A percentile compares a stretch with the other conserved stretches of the same genome.
These are phyloP conservation scores for Himalopsyche japonica DNA, from an alignment of 2,888 invertebrate species.

Conservation along the genomic window DNA sequence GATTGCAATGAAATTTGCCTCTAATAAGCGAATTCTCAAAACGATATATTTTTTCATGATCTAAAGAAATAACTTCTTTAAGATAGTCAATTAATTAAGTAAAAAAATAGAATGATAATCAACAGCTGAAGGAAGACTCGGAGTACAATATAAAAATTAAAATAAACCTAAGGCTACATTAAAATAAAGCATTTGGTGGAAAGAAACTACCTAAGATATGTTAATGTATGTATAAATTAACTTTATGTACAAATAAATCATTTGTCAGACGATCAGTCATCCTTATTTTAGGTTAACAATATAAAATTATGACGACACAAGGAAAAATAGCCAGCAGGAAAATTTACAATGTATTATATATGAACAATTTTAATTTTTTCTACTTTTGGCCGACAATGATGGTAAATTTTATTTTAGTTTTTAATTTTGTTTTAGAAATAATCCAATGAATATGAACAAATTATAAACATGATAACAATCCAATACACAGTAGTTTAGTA, in stretches of 20 bases:
- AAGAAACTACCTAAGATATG: not conserved
- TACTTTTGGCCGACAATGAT: no score
- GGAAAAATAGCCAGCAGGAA: not conserved
- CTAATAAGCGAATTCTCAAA: not conserved
- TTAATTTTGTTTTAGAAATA: no score
- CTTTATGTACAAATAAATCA: not conserved
- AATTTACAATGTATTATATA: no score
- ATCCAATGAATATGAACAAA: no score
- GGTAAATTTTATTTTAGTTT: no score
- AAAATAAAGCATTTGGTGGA: not conserved
- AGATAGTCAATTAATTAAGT: not conserved
- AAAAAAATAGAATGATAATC: not conserved
- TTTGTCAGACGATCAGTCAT: not conserved
- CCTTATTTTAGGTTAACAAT: not conserved
- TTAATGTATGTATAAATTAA: not conserved
- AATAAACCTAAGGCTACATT: not conserved
- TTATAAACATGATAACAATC: no score
- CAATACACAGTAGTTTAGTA: no score
- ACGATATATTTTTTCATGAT: not conserved
- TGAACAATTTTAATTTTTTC: not conserved
- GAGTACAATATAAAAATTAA: not conserved
- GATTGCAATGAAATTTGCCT: not conserved
- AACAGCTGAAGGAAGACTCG: not conserved
- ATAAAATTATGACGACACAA: not conserved
- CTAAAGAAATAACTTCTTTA: not conserved